Conservation (phyloP, 2,113 vertebrate species). For the Datnioides undecimradiatus region DNA sequence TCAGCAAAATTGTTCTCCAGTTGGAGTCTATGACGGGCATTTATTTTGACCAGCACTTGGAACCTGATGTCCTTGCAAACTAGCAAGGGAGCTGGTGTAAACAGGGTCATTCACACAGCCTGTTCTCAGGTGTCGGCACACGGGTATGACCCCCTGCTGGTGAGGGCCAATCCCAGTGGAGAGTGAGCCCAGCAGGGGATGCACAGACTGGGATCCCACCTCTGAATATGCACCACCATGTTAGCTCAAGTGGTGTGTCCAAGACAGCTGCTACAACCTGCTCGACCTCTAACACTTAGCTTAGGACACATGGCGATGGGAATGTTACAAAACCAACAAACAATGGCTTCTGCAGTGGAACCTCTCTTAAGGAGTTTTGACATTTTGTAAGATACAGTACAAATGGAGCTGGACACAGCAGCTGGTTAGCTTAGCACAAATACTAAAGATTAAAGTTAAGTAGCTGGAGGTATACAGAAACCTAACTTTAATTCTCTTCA, state of each 20-base stretch:
- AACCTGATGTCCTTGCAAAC: slow-evolving; percentile 41
- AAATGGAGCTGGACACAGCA: too few relatives aligned
- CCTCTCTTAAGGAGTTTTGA: background rate
- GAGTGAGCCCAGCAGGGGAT: slow-evolving; percentile 42
- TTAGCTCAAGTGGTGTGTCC: slow-evolving; percentile 57
- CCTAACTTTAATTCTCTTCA: background rate
- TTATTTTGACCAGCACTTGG: slow-evolving; percentile 45
- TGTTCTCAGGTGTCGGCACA: slow-evolving; percentile 59
- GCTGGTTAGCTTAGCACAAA: background rate
- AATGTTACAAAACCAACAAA: slow-evolving; percentile 3
- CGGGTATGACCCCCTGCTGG: slow-evolving; percentile 48
- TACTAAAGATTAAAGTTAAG: too few relatives aligned
- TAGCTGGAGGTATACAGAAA: too few relatives aligned
- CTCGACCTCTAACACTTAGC: slow-evolving; percentile 13
- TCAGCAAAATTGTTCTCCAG: slow-evolving; percentile 37
- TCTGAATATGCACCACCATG: slow-evolving; percentile 18
- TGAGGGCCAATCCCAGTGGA: slow-evolving; percentile 27
- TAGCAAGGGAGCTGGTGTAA: slow-evolving; percentile 42
- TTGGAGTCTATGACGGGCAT: slow-evolving; percentile 39
- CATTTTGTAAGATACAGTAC: background rate
- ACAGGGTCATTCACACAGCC: slow-evolving; percentile 38
- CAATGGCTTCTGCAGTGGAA: background rate
- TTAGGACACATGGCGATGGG: background rate
- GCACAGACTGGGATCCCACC: slow-evolving; percentile 37
- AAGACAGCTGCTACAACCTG: slow-evolving; percentile 71